A percentile compares a stretch with the other conserved stretches of the same genome.
phyloP scores from a whole-genome alignment of 1,140 invertebrate genomes.

The Papilio xuthus region DNA sequence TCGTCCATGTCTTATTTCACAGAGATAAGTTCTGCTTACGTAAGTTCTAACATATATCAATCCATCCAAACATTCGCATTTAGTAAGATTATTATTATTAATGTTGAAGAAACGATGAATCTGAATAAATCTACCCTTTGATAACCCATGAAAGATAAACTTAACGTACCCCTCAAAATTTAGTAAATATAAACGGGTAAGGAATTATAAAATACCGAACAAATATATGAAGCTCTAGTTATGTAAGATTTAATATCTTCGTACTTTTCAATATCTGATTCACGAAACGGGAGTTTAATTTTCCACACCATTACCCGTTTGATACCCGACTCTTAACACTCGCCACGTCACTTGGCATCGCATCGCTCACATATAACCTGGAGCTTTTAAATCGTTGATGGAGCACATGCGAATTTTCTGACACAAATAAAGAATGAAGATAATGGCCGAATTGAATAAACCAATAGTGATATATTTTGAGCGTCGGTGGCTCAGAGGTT shows the following conservation, averaged over 20 bases:
- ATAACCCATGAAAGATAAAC: too few relatives aligned
- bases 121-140: too few relatives aligned
- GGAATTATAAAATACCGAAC: too few relatives aligned
- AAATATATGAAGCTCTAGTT: neutral
- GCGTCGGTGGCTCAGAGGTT: too few relatives aligned
- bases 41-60: too few relatives aligned
- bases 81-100: too few relatives aligned
- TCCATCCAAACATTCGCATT: too few relatives aligned
- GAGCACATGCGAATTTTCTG: neutral
- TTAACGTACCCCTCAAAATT: too few relatives aligned
- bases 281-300: slow-evolving; percentile 18
- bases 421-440: neutral
- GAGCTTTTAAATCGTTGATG: slow-evolving; percentile 2
- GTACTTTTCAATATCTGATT: neutral
- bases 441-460: neutral
- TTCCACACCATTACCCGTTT: slow-evolving; percentile 4
- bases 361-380: neutral
- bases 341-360: slow-evolving; percentile 17
- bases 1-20: too few relatives aligned
- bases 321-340: slow-evolving; percentile 13
- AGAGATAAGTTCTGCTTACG: too few relatives aligned
- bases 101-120: too few relatives aligned
- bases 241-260: neutral
- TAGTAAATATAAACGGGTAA: too few relatives aligned
- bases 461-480: neutral